These are phyloP conservation scores for Eubucco bourcierii DNA, from an alignment of 2,113 vertebrate species.

Conservation along the genomic window DNA sequence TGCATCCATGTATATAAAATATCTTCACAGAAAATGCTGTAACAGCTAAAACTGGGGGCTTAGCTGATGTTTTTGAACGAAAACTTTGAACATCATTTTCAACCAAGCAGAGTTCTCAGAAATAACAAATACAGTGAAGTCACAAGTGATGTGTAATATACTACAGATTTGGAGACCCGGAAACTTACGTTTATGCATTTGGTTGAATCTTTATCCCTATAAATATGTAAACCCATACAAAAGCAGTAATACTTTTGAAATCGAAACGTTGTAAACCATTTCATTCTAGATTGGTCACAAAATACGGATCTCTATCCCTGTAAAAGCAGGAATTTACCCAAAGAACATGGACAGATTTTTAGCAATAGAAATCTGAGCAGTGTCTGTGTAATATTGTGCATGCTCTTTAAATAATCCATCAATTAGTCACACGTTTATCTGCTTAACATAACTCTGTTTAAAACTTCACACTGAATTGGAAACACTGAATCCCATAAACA, in stretches of 20 bases:
- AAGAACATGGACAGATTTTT: slow-evolving; percentile 5
- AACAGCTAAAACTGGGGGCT: neutral
- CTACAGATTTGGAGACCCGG: neutral
- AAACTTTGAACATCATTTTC: neutral
- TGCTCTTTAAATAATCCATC: slow-evolving; percentile 42
- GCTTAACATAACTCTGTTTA: neutral
- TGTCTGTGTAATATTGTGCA: neutral
- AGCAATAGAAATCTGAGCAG: slow-evolving; percentile 25
- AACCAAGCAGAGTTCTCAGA: neutral
- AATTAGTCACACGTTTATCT: slow-evolving; percentile 61
- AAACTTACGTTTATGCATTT: neutral
- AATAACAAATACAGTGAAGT: neutral
- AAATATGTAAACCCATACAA: neutral
- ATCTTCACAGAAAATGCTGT: neutral
- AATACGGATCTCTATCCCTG: slow-evolving; percentile 3
- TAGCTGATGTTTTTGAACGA: neutral
- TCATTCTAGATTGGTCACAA: slow-evolving; percentile 3
- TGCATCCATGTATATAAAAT: neutral
- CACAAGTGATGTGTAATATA: neutral
- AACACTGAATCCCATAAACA: neutral
- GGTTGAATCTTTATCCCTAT: neutral
- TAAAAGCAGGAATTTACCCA: slow-evolving; percentile 50
- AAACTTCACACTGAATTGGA: neutral
- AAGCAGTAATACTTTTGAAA: slow-evolving; percentile 6
- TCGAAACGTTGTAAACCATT: neutral